Base-by-base conservation (phyloP, 2,113 vertebrate species). In the Sclerurus mexicanus region DNA sequence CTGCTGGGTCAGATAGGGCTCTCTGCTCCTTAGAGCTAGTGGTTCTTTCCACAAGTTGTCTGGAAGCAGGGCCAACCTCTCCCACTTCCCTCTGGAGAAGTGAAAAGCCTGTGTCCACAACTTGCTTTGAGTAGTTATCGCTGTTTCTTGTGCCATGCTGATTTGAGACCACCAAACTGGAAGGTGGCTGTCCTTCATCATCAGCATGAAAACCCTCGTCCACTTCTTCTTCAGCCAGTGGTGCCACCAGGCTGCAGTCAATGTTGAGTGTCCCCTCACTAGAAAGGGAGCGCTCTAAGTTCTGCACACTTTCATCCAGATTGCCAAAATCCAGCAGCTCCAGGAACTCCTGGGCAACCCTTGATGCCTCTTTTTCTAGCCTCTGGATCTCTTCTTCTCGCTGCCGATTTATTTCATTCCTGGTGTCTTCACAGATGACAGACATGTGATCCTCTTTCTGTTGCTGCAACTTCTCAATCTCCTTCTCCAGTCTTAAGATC, bases 311-410 rank as follows among this genome's bases (percentile, higher is more conserved):
- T 73, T 98, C 97, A 82, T 98, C 97, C 80, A 97, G 94, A 69
- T 97, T 97, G 8, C 99, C 99, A 68, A 99, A 99, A 97, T 99
- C 98, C 92, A 99, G 96, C 93, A 99, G 97, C 28, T 99, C 99
- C 84, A 99, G 95, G 92, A 99, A 99, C 87, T 99, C 98, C 12
- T 99, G 99, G 9, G 98, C 98, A 78, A 99, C 99, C 7, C 98
- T 98, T 16, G 99, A 99, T 18, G 99, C 99, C 74, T 99, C 99
- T 78, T 98, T 99, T 96, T 99, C 98, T 77, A 99, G 94, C 18
- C 98, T 97, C 88, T 98, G 98, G 90, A 99, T 99, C 97, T 99
- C 98, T 0, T 98, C 98, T 37, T 99, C 98, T 81, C 98, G 96
- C 73, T 98, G 98, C 63, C 98, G 98, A 27, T 96, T 98, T 35